These are phyloP conservation scores for Echiichthys vipera DNA, from an alignment of 2,797 vertebrate genomes.

Conservation along the genomic window DNA sequence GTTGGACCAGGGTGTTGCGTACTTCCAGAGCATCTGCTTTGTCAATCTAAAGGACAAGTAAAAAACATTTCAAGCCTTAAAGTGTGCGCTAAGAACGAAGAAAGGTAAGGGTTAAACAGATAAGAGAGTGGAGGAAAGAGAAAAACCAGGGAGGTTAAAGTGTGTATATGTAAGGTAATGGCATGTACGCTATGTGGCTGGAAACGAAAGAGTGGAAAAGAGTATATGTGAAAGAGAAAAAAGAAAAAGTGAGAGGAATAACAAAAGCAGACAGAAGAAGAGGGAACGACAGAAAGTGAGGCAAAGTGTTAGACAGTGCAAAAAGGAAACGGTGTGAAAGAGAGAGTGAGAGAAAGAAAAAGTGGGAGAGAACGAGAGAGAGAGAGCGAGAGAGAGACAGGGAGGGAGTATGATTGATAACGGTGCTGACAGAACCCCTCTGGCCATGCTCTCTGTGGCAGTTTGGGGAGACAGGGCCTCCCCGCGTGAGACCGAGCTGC, in stretches of 20 bases:
- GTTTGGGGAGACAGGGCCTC: slow-evolving; percentile 86
- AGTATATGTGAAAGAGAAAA: slow-evolving; percentile 53
- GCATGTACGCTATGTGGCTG: slow-evolving; percentile 47
- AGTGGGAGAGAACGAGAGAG: slow-evolving; percentile 40
- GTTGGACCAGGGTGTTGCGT: slow-evolving; percentile 40
- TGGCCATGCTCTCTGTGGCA: slow-evolving; percentile 87
- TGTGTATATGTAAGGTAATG: slow-evolving; percentile 50
- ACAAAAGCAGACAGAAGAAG: slow-evolving; percentile 67
- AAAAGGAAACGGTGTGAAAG: slow-evolving; percentile 76
- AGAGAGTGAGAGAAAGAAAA: slow-evolving; percentile 53
- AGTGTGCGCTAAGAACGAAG: slow-evolving; percentile 51
- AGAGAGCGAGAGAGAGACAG: slow-evolving; percentile 71
- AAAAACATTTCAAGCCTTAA: slow-evolving; percentile 51
- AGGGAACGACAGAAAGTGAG: slow-evolving; percentile 54
- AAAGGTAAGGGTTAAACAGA: slow-evolving; percentile 68
- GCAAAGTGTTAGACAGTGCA: slow-evolving; percentile 75
- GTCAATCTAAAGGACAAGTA: slow-evolving; percentile 67
- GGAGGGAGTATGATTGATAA: slow-evolving; percentile 86
- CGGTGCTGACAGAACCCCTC: slow-evolving; percentile 86
- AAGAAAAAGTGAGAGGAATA: slow-evolving; percentile 62
- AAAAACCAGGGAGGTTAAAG: slow-evolving; percentile 70
- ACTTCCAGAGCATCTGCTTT: slow-evolving; percentile 69
- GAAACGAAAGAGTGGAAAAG: slow-evolving; percentile 62
- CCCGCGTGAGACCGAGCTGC: slow-evolving; percentile 83
- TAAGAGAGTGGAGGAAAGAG: slow-evolving; percentile 55